Percentiles rank a stretch among this genome's conserved stretches.
Conservation (phyloP, 1,140 invertebrate genomes). For the Babylonia areolata region DNA sequence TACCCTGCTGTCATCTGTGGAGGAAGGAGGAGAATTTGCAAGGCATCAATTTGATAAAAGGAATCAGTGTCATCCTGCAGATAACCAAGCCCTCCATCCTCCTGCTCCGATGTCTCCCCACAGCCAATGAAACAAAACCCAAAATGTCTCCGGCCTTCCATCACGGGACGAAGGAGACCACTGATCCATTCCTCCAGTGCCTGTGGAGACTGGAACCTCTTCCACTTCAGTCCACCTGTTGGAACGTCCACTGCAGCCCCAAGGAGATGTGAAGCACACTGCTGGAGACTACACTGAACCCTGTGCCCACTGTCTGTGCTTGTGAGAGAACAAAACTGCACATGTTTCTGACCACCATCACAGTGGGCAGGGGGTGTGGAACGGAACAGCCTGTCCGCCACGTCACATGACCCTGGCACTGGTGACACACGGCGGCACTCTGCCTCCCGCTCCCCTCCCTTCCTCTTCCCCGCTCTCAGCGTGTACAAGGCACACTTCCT, state of each 20-base stretch:
- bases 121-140: slow-evolving; percentile 46
- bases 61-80: slow-evolving; percentile 28
- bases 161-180: not conserved
- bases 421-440: too few species aligned
- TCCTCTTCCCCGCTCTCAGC: too few species aligned
- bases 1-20: slow-evolving; percentile 27
- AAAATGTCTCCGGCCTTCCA: slow-evolving; percentile 30
- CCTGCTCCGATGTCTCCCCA: slow-evolving; percentile 10
- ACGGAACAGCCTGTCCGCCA: too few species aligned
- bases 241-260: not conserved
- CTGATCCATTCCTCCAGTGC: slow-evolving; percentile 25
- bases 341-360: too few species aligned
- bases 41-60: slow-evolving; percentile 6
- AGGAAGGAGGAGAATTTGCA: slow-evolving; percentile 60
- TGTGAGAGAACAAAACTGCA: slow-evolving; percentile 16
- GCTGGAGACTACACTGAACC: slow-evolving; percentile 10
- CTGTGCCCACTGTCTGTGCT: not conserved
- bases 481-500: too few species aligned
- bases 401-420: too few species aligned
- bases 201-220: slow-evolving; percentile 5
- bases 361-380: too few species aligned
- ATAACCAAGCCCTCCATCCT: not conserved
- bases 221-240: slow-evolving; percentile 29
- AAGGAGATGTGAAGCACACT: not conserved
- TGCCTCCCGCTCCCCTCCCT: too few species aligned